Percentiles rank a stretch among this genome's conserved stretches.
Conservation (phyloP, 2,113 vertebrate genomes). For the Anolis sagrei region DNA sequence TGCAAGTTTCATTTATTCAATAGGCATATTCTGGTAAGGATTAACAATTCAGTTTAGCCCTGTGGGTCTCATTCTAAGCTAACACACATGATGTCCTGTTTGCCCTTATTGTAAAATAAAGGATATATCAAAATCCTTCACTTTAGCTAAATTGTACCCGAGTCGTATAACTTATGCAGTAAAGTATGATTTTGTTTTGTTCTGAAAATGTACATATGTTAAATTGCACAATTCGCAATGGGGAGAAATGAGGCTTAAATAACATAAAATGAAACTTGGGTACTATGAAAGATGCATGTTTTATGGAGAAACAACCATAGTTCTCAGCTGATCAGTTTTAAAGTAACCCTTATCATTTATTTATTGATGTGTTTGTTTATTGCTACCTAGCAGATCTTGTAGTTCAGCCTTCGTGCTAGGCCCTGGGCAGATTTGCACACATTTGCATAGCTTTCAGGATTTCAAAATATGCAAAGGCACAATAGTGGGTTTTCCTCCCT, state of each 20-base stretch:
- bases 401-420: constrained; percentile 7
- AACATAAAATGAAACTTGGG: background rate
- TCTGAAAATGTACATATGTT: background rate
- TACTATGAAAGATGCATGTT: background rate
- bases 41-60: background rate
- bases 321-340: constrained; percentile 22
- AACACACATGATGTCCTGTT: background rate
- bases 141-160: background rate
- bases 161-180: background rate
- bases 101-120: background rate
- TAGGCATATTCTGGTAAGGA: too few relatives aligned
- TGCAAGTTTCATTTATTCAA: too few relatives aligned
- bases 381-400: constrained; percentile 20
- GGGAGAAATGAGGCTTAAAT: background rate
- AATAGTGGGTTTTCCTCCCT: background rate
- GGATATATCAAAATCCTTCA: background rate
- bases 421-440: constrained; percentile 14
- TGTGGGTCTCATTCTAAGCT: background rate
- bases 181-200: background rate
- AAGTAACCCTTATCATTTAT: constrained; percentile 35
- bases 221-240: background rate
- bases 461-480: constrained; percentile 32
- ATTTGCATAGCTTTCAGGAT: constrained; percentile 35
- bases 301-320: constrained; percentile 11
- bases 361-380: constrained; percentile 31